Evolutionary conservation across 2,113 vertebrate genomes (phyloP).

Genomic region (Ceyx melanurus): DNA sequence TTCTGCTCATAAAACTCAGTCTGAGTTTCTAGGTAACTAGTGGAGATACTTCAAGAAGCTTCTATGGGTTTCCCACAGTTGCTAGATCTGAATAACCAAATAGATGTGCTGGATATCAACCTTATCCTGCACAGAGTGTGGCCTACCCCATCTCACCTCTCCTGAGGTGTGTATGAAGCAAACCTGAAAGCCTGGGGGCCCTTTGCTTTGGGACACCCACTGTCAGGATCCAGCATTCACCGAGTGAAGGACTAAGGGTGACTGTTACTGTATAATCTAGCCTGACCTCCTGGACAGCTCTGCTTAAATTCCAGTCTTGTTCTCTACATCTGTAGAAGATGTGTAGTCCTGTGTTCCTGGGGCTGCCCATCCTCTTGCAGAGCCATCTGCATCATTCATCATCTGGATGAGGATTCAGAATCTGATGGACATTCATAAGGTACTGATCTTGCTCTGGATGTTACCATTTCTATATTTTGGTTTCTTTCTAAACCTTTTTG

Average conservation of each 20-base stretch:
- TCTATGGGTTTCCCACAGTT: not conserved
- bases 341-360: not conserved
- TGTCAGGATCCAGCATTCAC: not conserved
- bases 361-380: not conserved
- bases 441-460: not conserved
- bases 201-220: accelerated
- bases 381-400: not conserved
- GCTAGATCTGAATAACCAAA: not conserved
- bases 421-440: not conserved
- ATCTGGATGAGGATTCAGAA: not conserved
- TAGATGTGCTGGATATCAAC: not conserved
- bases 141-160: not conserved
- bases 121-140: not conserved
- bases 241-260: not conserved
- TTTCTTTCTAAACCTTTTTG: not conserved
- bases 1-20: slow-evolving; percentile 61
- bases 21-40: slow-evolving; percentile 59
- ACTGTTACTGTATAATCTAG: not conserved
- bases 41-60: not conserved
- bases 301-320: not conserved
- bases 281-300: not conserved
- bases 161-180: not conserved
- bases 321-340: not conserved
- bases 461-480: not conserved
- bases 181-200: not conserved